Base-by-base conservation (phyloP, 2,888 invertebrate species). In the Thereva unica region DNA sequence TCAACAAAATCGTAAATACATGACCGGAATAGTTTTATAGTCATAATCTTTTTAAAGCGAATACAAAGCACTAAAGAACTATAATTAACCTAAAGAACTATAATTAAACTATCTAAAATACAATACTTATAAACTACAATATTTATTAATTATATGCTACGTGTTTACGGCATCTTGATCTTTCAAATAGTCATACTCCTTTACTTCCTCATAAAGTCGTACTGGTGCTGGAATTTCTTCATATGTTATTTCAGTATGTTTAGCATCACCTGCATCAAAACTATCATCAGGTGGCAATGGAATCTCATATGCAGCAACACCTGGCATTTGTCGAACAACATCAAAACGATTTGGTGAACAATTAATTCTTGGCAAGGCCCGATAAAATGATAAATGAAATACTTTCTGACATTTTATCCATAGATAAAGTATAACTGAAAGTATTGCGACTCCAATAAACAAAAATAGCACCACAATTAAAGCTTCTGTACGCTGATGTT, bases 381-480 rank as follows among this genome's bases (percentile, higher is more conserved):
- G 45, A 23, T 64, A 64, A 38, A 64, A 64, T 23, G 64, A 64
- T 47, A 55, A 47, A 37, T 64, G 64, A 45, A 64, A 64, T 47
- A 64, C 40, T 47, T 64, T 64, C 9, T 79, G 79, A 49, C 80
- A 80, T 68, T 78, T 77, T 35, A 78, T 75, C 74, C 78, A 80
- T 61, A 79, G 71, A 64, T 79, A 80, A 4, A 80, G 73, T 4
- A 79, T 61, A 1, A 79, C 72, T 61, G 78, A 78, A 37, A 80
- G 71, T 40, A 78, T 64, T 0, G 78, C 78, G 34, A 80, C 77
- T 5, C 80, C 79, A 65, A 79, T 41, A 0, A 79, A 79, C 57
- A 79, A 71, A 77, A 79, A 75, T 47, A 79, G 76, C 0, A 79
- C 78, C 35, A 80, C 77, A 38, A 79, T 73, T 3, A 79, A 64